These are phyloP conservation scores for Melikaiella ostensackeni DNA, from an alignment of 2,888 invertebrate species.

Conservation along the genomic window DNA sequence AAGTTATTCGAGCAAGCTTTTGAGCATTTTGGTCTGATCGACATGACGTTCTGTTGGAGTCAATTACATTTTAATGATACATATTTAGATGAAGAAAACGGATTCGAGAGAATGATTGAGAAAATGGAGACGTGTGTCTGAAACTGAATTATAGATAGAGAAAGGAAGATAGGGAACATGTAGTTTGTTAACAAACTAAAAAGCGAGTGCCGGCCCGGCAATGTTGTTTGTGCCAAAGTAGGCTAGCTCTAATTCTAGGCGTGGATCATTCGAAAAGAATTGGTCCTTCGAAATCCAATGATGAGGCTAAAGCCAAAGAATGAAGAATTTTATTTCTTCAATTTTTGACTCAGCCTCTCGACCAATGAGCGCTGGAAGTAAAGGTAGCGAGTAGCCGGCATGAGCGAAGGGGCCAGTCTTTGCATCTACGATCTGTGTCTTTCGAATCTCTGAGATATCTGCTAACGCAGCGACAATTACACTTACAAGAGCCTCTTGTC, in stretches of 20 bases:
- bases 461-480: conserved; percentile 55
- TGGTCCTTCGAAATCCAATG: conserved; percentile 18
- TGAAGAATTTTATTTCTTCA: conserved; percentile 14
- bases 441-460: conserved; percentile 67
- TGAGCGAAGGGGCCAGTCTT: conserved; percentile 77
- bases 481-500: conserved; percentile 40
- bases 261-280: conserved; percentile 20
- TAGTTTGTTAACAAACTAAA: conserved; percentile 54
- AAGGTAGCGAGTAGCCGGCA: conserved; percentile 72
- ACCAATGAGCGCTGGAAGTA: conserved; percentile 45
- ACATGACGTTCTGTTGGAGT: conserved; percentile 71
- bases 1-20: conserved; percentile 42
- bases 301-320: conserved; percentile 6
- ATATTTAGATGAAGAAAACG: conserved; percentile 55
- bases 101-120: conserved; percentile 42
- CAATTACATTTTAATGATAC: conserved; percentile 75
- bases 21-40: conserved; percentile 60
- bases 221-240: conserved; percentile 75
- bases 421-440: conserved; percentile 74
- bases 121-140: conserved; percentile 48
- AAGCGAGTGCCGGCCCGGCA: conserved; percentile 75
- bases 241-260: conserved; percentile 64
- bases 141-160: conserved; percentile 51
- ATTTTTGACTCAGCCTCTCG: conserved; percentile 28
- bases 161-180: conserved; percentile 51